Base-by-base conservation (phyloP, 2,113 vertebrate species). In the Pelecanoides urinatrix region DNA sequence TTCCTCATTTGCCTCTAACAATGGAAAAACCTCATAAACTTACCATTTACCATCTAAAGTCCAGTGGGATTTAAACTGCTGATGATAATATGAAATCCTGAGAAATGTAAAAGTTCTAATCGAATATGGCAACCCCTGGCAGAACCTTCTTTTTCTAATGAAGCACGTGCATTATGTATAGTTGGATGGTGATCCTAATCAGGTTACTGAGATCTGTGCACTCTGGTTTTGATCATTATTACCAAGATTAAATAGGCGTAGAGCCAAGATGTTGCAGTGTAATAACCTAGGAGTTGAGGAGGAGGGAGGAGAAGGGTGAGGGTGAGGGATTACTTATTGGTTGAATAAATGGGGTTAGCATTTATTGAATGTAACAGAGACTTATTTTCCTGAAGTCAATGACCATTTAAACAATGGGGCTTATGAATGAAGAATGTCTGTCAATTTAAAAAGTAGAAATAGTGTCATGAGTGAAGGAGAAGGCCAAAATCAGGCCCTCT, bases 181-280 rank as follows among this genome's bases (percentile, higher is more conserved):
- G 87, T 78, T 96, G 96, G 89, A 91, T 87, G 92, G 94, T 92
- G 94, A 96, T 94, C 87, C 65, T 94, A 94, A 84, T 96, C 93
- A 90, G 87, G 86, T 84, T 76, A 47, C 75, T 92, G 82, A 93
- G 94, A 97, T 93, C 86, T 92, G 59, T 80, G 83, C 74, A n/a
- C 65, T 97, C 95, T 98, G 96, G 88, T 96, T 96, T 96, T 96
- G 91, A 95, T 98, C 96, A 94, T 93, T 95, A 96, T 97, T 97
- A 97, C 80, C 65, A 56, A 97, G 94, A 96, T 94, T 94, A 95
- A 95, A 81, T 40, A 94, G 97, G 96, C 92, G 0, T 38, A 78
- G 80, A 92, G 97, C 97, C 96, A 97, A 92, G 83, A 91, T 47
- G 25, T 73, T 92, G 87, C 77, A 81, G 75, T 67, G 75, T 85